phyloP scores from a whole-genome alignment of 2,888 invertebrate species.

The Polydesmus complanatus region DNA sequence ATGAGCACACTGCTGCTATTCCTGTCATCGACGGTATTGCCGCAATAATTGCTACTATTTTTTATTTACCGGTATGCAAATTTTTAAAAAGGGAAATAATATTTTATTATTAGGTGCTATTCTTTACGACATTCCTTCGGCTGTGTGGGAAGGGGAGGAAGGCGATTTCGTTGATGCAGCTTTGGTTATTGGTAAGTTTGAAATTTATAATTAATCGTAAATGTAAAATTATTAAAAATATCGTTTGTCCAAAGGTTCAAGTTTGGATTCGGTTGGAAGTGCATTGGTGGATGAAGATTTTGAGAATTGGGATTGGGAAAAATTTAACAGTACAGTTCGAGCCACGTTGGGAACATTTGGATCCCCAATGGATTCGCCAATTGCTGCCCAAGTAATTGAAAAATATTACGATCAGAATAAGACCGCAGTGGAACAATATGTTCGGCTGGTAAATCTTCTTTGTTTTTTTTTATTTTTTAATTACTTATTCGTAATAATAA shows the following conservation, averaged over 20 bases:
- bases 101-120: conserved; percentile 1
- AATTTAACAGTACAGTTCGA: conserved; percentile 2
- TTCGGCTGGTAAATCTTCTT: conserved; percentile 17
- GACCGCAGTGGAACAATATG: conserved; percentile 19
- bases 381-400: conserved; percentile 18
- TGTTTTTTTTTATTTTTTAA: neutral
- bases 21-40: conserved; percentile 24
- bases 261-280: neutral
- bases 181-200: conserved; percentile 8
- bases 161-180: conserved; percentile 10
- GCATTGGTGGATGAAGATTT: conserved; percentile 8
- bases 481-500: neutral
- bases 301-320: conserved; percentile 10
- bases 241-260: conserved; percentile 12
- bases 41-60: no score
- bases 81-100: conserved; percentile 8
- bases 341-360: conserved; percentile 16
- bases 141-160: conserved; percentile 9
- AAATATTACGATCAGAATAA: conserved; percentile 18
- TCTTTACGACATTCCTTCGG: conserved; percentile 10
- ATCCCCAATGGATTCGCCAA: conserved; percentile 15
- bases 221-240: neutral
- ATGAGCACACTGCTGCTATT: conserved; percentile 19
- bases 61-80: neutral
- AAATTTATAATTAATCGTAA: neutral